Conservation (phyloP, 1,140 invertebrate species). For the Zaprionus africanus region DNA sequence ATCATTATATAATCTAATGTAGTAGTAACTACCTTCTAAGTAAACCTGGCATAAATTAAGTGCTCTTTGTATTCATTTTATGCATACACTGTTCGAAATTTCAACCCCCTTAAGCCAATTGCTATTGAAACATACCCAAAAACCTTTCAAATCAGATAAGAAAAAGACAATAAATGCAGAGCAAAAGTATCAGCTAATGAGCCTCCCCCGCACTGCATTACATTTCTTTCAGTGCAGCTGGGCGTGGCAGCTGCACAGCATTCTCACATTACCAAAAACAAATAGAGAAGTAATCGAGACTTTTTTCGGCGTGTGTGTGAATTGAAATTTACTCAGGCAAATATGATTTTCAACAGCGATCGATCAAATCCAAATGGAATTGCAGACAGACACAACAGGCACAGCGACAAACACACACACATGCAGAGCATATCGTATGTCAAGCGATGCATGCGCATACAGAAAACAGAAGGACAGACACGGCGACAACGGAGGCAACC, state of each 20-base stretch:
- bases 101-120: neutral
- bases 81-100: too few relatives aligned
- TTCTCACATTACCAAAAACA: conserved; percentile 32
- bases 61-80: too few relatives aligned
- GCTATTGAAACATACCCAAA: neutral
- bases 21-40: too few relatives aligned
- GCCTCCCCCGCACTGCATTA: neutral
- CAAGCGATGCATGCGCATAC: conserved; percentile 65
- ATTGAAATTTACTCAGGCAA: conserved; percentile 48
- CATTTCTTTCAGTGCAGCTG: neutral
- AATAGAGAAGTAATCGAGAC: conserved; percentile 61
- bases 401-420: conserved; percentile 23
- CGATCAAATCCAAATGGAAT: conserved; percentile 69
- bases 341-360: conserved; percentile 73
- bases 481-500: conserved; percentile 59
- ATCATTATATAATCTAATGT: too few relatives aligned
- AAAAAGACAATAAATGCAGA: neutral
- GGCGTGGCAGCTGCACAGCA: conserved; percentile 22
- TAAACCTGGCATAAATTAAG: too few relatives aligned
- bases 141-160: neutral
- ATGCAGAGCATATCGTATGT: conserved; percentile 60
- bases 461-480: conserved; percentile 22
- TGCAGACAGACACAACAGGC: conserved; percentile 37
- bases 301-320: conserved; percentile 20
- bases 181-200: neutral